Conservation (phyloP, 2,113 vertebrate species). For the Hirundichthys speculiger region DNA sequence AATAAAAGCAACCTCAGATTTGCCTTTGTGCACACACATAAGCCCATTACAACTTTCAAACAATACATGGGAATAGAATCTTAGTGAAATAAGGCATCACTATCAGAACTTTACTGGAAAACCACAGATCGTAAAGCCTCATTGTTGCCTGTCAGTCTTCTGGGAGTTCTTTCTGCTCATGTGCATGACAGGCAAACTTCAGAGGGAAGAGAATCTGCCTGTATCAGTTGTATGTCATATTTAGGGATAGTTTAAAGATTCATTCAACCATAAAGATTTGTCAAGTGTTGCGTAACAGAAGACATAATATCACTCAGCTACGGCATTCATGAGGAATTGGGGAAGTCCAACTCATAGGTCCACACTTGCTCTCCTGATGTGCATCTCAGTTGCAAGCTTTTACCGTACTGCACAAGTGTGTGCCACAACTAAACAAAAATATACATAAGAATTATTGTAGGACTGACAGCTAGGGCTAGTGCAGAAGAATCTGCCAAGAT, state of each 20-base stretch:
- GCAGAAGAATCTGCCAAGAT: no score
- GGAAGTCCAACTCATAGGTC: conserved; percentile 38
- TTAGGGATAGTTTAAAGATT: conserved; percentile 37
- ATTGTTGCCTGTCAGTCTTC: conserved; percentile 43
- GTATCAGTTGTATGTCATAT: conserved; percentile 30
- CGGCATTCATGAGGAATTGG: neutral
- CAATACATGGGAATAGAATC: conserved; percentile 43
- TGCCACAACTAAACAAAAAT: no score
- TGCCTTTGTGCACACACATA: conserved; percentile 26
- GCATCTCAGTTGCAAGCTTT: conserved; percentile 20
- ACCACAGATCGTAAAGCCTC: conserved; percentile 43
- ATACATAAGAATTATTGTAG: no score
- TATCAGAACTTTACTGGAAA: conserved; percentile 41
- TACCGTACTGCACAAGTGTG: no score
- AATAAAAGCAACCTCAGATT: conserved; percentile 36
- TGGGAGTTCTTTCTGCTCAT: conserved; percentile 14
- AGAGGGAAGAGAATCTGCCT: conserved; percentile 17
- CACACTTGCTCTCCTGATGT: conserved; percentile 25
- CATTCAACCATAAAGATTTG: conserved; percentile 52
- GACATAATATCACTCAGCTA: conserved; percentile 10
- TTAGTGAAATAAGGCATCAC: conserved; percentile 52
- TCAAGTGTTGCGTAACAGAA: conserved; percentile 29
- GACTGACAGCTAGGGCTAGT: no score
- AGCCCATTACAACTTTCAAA: conserved; percentile 56
- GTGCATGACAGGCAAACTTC: conserved; percentile 16